Percentiles rank a stretch among this genome's conserved stretches.
phyloP scores from a whole-genome alignment of 2,888 invertebrate species.

The Enchytraeus crypticus region DNA sequence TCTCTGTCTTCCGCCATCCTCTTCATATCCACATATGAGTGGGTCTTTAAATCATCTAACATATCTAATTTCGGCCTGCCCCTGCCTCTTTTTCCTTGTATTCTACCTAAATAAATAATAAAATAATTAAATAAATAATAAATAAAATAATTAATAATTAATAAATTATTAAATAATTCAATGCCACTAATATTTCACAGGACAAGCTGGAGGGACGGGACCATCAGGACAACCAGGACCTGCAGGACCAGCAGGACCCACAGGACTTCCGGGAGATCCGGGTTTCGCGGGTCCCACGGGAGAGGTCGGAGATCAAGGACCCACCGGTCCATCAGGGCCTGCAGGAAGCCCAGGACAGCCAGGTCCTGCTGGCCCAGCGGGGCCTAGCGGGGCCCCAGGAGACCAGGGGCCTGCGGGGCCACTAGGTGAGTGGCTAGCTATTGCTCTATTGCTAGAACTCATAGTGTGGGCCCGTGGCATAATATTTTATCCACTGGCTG shows the following conservation, averaged over 20 bases:
- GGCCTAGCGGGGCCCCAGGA: slow-evolving; percentile 15
- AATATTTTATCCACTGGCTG: too few species aligned
- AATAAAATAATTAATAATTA: neutral
- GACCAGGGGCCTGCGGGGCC: slow-evolving; percentile 11
- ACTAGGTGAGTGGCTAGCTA: too few species aligned
- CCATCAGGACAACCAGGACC: slow-evolving; percentile 12
- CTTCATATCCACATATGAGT: too few species aligned
- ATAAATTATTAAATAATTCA: neutral
- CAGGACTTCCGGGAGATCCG: slow-evolving; percentile 13
- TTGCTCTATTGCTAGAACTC: too few species aligned
- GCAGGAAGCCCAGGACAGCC: slow-evolving; percentile 23
- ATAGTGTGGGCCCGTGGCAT: too few species aligned
- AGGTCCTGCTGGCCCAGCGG: slow-evolving; percentile 10
- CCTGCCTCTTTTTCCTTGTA: too few species aligned
- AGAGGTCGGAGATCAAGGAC: slow-evolving; percentile 31
- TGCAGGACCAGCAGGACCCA: slow-evolving; percentile 10
- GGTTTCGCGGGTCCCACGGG: slow-evolving; percentile 18
- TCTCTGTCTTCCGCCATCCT: too few species aligned
- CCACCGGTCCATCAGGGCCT: slow-evolving; percentile 30
- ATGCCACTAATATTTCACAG: neutral
- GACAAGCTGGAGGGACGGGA: slow-evolving; percentile 1
- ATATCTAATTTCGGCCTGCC: too few species aligned
- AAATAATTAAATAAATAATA: neutral
- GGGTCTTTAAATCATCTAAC: too few species aligned
- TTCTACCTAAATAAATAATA: neutral